phyloP scores from a whole-genome alignment of 2,113 vertebrate genomes.

The Ceyx melanurus region DNA sequence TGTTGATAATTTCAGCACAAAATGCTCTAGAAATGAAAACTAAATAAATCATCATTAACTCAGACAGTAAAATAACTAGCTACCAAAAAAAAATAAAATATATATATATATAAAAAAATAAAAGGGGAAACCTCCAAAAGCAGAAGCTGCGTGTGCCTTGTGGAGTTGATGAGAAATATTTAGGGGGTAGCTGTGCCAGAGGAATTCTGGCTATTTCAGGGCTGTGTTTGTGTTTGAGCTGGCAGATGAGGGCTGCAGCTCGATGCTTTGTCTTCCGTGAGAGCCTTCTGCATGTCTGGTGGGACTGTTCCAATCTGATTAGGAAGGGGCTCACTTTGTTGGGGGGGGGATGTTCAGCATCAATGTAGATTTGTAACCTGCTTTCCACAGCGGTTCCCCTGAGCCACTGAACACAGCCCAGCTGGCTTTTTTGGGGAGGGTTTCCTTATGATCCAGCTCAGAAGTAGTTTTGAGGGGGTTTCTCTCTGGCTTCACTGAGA shows the following conservation, averaged over 20 bases:
- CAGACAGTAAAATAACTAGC: not conserved
- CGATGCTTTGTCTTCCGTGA: not conserved
- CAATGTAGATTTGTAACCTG: not conserved
- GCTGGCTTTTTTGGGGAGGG: not conserved
- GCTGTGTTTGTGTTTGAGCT: not conserved
- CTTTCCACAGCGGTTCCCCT: not conserved
- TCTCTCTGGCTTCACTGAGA: not conserved
- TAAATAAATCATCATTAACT: slow-evolving; percentile 5
- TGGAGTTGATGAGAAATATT: not conserved
- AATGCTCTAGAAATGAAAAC: not conserved
- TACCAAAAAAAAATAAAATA: not conserved
- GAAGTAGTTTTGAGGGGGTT: not conserved
- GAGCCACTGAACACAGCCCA: not conserved
- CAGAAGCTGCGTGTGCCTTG: fast-evolving
- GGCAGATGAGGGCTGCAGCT: not conserved
- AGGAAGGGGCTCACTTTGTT: not conserved
- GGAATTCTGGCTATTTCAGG: not conserved
- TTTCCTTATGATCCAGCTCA: not conserved
- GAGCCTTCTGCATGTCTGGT: not conserved
- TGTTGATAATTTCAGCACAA: not conserved
- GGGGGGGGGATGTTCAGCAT: not conserved
- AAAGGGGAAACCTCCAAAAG: not conserved
- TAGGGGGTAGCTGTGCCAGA: not conserved
- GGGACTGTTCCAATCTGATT: not conserved
- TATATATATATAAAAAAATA: too few relatives aligned